Conservation (phyloP, 2,888 invertebrate species). For the Steinernema hermaphroditum region DNA sequence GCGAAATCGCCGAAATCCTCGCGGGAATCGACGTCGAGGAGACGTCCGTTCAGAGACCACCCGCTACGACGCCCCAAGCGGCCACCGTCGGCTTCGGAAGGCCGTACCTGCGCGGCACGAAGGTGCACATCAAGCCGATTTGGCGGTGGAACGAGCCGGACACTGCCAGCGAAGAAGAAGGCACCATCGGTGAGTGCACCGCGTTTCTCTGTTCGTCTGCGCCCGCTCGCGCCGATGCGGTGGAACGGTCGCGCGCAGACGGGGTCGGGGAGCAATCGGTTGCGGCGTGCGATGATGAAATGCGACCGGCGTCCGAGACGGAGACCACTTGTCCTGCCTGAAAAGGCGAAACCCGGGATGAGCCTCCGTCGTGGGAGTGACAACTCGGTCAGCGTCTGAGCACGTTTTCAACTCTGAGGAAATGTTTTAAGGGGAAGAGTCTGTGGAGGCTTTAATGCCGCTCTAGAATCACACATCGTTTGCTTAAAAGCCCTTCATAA, state of each 20-base stretch:
- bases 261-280: neutral
- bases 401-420: neutral
- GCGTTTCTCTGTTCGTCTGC: constrained; percentile 18
- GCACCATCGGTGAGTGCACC: constrained; percentile 1
- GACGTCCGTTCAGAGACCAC: neutral
- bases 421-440: no score
- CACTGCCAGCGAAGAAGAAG: neutral
- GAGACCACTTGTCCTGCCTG: constrained; percentile 14
- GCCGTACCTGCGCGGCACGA: constrained; percentile 5
- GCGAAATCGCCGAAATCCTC: constrained; percentile 26
- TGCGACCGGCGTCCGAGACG: neutral
- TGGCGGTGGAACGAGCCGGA: constrained; percentile 26
- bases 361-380: neutral
- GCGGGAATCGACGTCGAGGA: constrained; percentile 11
- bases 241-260: neutral
- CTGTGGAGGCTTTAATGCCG: no score
- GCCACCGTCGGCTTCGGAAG: neutral
- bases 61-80: neutral
- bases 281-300: constrained; percentile 2
- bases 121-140: constrained; percentile 29
- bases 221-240: constrained; percentile 11
- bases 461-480: no score
- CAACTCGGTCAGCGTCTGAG: constrained; percentile 7
- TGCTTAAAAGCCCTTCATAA: no score
- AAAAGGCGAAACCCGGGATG: constrained; percentile 6